phyloP scores from a whole-genome alignment of 2,888 invertebrate species.

The Monoplex corrugatus region DNA sequence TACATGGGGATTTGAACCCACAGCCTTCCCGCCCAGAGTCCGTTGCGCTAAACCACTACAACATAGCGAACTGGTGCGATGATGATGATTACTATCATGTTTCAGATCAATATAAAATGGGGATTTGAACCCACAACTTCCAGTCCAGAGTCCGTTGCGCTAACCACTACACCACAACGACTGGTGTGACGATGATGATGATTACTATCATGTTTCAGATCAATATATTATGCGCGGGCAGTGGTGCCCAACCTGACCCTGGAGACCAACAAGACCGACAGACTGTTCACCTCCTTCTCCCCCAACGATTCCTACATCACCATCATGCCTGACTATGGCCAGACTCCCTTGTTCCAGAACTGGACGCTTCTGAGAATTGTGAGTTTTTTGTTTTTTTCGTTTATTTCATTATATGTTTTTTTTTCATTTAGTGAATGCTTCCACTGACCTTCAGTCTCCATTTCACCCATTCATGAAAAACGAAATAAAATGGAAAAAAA shows the following conservation, averaged over 20 bases:
- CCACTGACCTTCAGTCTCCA: neutral
- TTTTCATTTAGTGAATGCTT: neutral
- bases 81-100: too few relatives aligned
- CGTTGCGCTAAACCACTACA: too few relatives aligned
- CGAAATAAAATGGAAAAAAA: too few relatives aligned
- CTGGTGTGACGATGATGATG: too few relatives aligned
- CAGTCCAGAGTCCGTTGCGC: too few relatives aligned
- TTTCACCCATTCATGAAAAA: too few relatives aligned
- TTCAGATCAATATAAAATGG: too few relatives aligned
- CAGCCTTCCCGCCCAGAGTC: too few relatives aligned
- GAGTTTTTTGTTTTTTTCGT: conserved; percentile 37
- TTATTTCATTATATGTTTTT: neutral
- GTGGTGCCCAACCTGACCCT: conserved; percentile 66
- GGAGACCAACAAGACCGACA: conserved; percentile 63
- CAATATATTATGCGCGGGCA: conserved; percentile 68
- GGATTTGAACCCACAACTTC: too few relatives aligned
- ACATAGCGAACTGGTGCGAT: too few relatives aligned
- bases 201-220: conserved; percentile 61
- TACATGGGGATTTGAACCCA: too few relatives aligned
- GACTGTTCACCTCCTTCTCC: conserved; percentile 70
- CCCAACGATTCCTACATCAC: conserved; percentile 70
- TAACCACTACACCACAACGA: too few relatives aligned
- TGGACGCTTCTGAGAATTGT: conserved; percentile 65
- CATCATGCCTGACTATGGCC: conserved; percentile 70
- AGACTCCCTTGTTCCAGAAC: conserved; percentile 67